Percentiles rank a stretch among this genome's conserved stretches.
phyloP scores from a whole-genome alignment of 2,888 invertebrate genomes.

The Ceratothoa steindachneri region DNA sequence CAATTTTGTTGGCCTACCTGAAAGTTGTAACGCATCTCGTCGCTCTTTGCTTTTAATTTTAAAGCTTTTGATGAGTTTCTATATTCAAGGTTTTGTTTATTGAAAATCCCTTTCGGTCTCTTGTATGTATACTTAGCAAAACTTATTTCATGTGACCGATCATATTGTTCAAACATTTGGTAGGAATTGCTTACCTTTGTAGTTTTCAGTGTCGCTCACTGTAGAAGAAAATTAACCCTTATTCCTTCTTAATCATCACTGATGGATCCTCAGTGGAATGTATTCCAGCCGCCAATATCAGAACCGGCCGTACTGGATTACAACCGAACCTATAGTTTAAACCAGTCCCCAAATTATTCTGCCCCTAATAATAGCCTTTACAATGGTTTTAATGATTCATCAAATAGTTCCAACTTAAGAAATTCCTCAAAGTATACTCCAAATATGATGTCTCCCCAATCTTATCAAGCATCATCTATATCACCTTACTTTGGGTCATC shows the following conservation, averaged over 20 bases:
- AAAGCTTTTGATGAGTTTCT: slow-evolving; percentile 7
- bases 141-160: neutral
- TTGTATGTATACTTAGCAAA: neutral
- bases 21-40: slow-evolving; percentile 1
- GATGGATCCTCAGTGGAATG: slow-evolving; percentile 47
- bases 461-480: neutral
- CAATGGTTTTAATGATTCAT: slow-evolving; percentile 38
- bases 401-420: slow-evolving; percentile 17
- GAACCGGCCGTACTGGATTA: slow-evolving; percentile 46
- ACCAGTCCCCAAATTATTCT: neutral
- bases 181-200: neutral
- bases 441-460: neutral
- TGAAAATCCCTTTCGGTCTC: neutral
- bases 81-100: neutral
- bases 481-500: neutral
- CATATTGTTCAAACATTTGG: neutral
- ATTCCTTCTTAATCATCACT: neutral
- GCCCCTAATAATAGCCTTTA: slow-evolving; percentile 19
- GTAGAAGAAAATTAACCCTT: neutral
- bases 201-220: neutral
- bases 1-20: neutral
- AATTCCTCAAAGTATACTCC: neutral
- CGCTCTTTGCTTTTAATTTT: slow-evolving; percentile 3
- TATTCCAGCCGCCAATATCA: slow-evolving; percentile 46
- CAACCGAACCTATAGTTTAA: slow-evolving; percentile 22